Percentiles rank a stretch among this genome's conserved stretches.
Evolutionary conservation across 1,140 invertebrate species (phyloP).

Genomic region (Littorina saxatilis): DNA sequence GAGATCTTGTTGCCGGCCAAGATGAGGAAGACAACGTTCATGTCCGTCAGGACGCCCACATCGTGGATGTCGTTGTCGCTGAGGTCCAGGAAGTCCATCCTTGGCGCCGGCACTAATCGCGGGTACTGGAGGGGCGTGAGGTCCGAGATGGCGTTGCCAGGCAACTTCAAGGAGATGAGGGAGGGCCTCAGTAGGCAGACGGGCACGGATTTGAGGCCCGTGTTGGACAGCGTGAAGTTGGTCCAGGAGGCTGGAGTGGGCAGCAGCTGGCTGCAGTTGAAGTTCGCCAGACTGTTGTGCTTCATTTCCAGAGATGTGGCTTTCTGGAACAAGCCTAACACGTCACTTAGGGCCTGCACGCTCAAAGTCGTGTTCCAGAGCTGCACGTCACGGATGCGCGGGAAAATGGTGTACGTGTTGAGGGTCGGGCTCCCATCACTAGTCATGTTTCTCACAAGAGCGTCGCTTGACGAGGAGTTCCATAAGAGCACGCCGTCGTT

Average conservation of each 20-base stretch:
- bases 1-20: slow-evolving; percentile 21
- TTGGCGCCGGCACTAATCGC: background rate
- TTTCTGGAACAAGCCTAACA: slow-evolving; percentile 20
- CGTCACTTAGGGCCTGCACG: background rate
- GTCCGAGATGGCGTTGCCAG: slow-evolving; percentile 18
- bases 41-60: slow-evolving; percentile 16
- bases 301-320: background rate
- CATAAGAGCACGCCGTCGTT: background rate
- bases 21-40: background rate
- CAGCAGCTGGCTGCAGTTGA: slow-evolving; percentile 17
- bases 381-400: slow-evolving; percentile 3
- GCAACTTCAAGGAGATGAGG: background rate
- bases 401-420: slow-evolving; percentile 10
- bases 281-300: background rate
- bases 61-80: slow-evolving; percentile 29
- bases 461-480: background rate
- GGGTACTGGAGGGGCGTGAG: slow-evolving; percentile 25
- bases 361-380: background rate
- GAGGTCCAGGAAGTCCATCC: background rate
- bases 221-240: background rate
- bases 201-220: slow-evolving; percentile 10
- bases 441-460: background rate
- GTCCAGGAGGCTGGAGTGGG: slow-evolving; percentile 13
- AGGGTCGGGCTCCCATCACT: too few relatives aligned
- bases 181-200: background rate